Base-by-base conservation (phyloP, 2,888 invertebrate genomes). In the Auanema freiburgensis region DNA sequence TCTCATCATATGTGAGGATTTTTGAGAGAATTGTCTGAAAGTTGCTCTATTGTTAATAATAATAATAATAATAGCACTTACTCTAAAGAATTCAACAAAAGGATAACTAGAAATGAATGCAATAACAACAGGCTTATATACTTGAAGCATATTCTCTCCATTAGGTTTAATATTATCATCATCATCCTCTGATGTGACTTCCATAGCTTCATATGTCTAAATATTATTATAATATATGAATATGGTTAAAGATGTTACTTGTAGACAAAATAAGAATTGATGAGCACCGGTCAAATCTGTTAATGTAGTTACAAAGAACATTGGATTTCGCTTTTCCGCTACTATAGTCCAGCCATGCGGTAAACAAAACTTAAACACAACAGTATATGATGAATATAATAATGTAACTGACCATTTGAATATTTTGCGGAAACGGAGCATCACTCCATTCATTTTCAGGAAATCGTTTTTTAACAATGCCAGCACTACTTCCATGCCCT, bases 231-330 rank as follows among this genome's bases (percentile, higher is more conserved):
- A 8, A 18, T 8, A 8, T 11, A 46, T 46, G 10, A n/a, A 46
- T 11, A 25, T 10, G n/a, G 16, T 44, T 16, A 57, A 25, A 57
- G 2, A 16, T 33, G n/a, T n/a, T n/a, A 58, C 63, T 23, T 58
- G 57, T 14, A 63, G 21, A 52, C 58, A 58, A 14, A 52, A 63
- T 6, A 58, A 53, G 18, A 58, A 63, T 41, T 63, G 63, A 58
- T 63, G 63, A 3, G 63, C 25, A 10, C 63, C 63, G 44, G 58
- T 57, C 25, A 63, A 41, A 58, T 63, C 63, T 6, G 63, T 63
- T 25, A 63, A 46, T n/a, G 63, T 63, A 10, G 44, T 46, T 10
- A 63, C 63, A 21, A 51, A 63, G 24, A 46, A 63, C 11, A 53
- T 52, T 18, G 63, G 43, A n/a, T 21, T 33, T 25, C 16, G n/a